Conservation (phyloP, 2,113 vertebrate species). For the Lynx canadensis region DNA sequence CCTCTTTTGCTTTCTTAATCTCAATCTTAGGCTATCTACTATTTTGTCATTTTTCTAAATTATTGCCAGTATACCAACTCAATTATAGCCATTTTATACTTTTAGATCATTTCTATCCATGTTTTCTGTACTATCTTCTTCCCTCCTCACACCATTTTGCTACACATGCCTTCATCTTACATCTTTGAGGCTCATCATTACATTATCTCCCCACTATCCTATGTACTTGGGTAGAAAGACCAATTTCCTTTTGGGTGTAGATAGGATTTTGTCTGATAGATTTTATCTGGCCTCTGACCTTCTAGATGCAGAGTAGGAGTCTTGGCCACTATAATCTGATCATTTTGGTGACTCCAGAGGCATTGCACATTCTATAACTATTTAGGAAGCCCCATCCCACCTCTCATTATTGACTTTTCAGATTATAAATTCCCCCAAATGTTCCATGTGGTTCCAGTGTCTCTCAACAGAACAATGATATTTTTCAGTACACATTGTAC, state of each 20-base stretch:
- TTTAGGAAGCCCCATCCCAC: background rate
- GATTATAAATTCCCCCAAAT: background rate
- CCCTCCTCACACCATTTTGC: background rate
- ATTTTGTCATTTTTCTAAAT: slow-evolving; percentile 16
- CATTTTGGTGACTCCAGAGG: background rate
- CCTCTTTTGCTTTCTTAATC: background rate
- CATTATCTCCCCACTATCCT: background rate
- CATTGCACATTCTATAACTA: background rate
- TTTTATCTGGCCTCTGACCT: background rate
- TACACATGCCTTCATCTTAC: background rate
- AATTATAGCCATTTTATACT: background rate
- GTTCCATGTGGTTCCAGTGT: background rate
- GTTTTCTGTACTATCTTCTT: background rate
- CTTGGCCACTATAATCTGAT: background rate
- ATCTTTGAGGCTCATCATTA: background rate
- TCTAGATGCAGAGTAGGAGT: background rate
- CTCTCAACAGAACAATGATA: slow-evolving; percentile 54
- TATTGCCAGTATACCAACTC: background rate
- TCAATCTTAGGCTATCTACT: background rate
- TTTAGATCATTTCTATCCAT: background rate
- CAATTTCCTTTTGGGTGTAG: background rate
- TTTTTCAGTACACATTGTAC: slow-evolving; percentile 26
- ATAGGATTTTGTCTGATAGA: background rate
- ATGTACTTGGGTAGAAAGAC: background rate
- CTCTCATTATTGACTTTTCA: background rate